Conservation (phyloP, 2,113 vertebrate species). For the Tor tambroides region DNA sequence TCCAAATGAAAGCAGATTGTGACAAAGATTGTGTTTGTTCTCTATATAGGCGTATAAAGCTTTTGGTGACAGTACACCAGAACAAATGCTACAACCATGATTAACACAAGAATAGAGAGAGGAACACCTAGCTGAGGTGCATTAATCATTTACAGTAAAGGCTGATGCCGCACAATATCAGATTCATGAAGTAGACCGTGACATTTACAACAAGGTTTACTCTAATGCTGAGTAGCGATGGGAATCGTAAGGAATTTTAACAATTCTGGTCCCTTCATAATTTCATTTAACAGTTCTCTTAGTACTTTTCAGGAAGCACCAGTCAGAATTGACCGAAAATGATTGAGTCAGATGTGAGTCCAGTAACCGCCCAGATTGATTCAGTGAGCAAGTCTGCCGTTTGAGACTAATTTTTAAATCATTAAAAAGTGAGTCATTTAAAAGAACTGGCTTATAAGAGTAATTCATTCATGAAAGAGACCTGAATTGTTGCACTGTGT, state of each 20-base stretch:
- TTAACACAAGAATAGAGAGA: conserved; percentile 59
- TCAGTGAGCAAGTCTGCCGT: background rate
- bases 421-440: background rate
- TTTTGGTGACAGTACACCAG: conserved; percentile 49
- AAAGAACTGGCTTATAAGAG: background rate
- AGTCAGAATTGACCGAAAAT: background rate
- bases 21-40: background rate
- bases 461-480: background rate
- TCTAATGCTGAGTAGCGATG: background rate
- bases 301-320: background rate
- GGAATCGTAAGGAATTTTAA: background rate
- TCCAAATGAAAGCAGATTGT: background rate
- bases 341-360: background rate
- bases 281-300: background rate
- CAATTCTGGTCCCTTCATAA: background rate
- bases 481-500: background rate
- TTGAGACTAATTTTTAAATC: too few species aligned
- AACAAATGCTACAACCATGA: conserved; percentile 51
- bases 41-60: background rate
- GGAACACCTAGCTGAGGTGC: conserved; percentile 16
- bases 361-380: background rate
- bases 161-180: conserved; percentile 39
- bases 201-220: conserved; percentile 40
- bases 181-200: conserved; percentile 34
- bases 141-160: conserved; percentile 69